Percentiles rank a stretch among this genome's conserved stretches.
Conservation (phyloP, 2,888 invertebrate species). For the Eutolmus rufibarbis region DNA sequence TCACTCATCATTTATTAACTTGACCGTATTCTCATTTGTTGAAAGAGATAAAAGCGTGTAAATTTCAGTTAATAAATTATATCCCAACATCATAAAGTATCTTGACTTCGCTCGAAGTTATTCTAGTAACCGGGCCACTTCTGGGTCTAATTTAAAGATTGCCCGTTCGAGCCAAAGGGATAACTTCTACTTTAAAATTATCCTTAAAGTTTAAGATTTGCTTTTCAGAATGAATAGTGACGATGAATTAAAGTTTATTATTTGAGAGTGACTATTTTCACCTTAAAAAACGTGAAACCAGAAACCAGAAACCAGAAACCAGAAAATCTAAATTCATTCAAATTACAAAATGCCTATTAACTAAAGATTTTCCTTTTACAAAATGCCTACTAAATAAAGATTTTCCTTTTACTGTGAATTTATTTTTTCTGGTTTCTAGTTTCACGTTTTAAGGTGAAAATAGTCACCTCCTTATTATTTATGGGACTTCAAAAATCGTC, state of each 20-base stretch:
- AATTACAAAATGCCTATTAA: too few species aligned
- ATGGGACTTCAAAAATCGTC: not conserved
- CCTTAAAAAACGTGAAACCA: too few species aligned
- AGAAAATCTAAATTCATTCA: too few species aligned
- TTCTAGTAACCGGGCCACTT: not conserved
- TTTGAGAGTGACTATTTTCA: too few species aligned
- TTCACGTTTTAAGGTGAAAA: too few species aligned
- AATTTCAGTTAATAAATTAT: slow-evolving; percentile 3
- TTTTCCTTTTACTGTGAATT: too few species aligned
- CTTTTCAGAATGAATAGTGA: not conserved
- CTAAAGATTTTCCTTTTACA: too few species aligned
- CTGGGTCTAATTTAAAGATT: not conserved
- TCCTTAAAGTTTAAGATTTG: not conserved
- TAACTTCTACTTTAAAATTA: not conserved
- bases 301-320: too few species aligned
- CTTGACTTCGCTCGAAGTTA: not conserved
- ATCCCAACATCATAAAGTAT: not conserved
- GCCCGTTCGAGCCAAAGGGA: not conserved
- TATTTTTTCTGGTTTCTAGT: too few species aligned
- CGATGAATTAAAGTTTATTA: not conserved
- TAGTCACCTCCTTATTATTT: too few species aligned
- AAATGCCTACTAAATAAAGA: too few species aligned
- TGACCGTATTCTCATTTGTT: slow-evolving; percentile 9
- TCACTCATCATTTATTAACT: slow-evolving; percentile 1
- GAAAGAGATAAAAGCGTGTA: slow-evolving; percentile 10